phyloP scores from a whole-genome alignment of 1,140 invertebrate species.

The Apis florea region DNA sequence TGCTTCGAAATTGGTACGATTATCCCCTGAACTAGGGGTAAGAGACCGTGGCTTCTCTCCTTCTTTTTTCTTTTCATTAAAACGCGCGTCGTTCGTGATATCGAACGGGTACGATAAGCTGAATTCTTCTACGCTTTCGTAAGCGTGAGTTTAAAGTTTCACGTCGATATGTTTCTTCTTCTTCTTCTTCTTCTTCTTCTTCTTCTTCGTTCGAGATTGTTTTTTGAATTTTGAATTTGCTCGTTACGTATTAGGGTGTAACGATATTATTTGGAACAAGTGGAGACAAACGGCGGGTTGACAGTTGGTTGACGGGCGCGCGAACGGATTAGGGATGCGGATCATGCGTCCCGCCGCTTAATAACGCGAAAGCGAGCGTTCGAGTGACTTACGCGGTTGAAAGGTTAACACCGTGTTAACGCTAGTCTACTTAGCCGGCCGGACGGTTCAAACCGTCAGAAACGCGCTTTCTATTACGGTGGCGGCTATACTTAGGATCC shows the following conservation, averaged over 20 bases:
- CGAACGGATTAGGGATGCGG: neutral
- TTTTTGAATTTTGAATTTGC: neutral
- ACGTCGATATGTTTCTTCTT: no score
- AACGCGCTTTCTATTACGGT: slow-evolving; percentile 16
- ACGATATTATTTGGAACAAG: neutral
- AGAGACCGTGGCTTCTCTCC: neutral
- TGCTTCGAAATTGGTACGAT: slow-evolving; percentile 18
- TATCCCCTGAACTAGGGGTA: slow-evolving; percentile 14
- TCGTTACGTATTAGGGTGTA: neutral
- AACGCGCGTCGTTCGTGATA: no score
- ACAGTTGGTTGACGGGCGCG: neutral
- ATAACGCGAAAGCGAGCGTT: slow-evolving; percentile 1
- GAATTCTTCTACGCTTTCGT: no score
- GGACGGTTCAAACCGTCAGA: slow-evolving; percentile 9
- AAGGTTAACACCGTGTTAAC: slow-evolving; percentile 28
- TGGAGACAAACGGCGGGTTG: neutral
- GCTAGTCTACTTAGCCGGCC: slow-evolving; percentile 2
- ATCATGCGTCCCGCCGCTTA: neutral
- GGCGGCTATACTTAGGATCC: slow-evolving; percentile 11
- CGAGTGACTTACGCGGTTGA: slow-evolving; percentile 7
- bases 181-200: no score
- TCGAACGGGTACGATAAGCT: no score
- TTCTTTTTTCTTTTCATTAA: no score
- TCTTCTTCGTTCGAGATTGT: no score
- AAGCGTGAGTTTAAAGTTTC: no score